phyloP scores from a whole-genome alignment of 2,888 invertebrate species.

The Dilophus febrilis region DNA sequence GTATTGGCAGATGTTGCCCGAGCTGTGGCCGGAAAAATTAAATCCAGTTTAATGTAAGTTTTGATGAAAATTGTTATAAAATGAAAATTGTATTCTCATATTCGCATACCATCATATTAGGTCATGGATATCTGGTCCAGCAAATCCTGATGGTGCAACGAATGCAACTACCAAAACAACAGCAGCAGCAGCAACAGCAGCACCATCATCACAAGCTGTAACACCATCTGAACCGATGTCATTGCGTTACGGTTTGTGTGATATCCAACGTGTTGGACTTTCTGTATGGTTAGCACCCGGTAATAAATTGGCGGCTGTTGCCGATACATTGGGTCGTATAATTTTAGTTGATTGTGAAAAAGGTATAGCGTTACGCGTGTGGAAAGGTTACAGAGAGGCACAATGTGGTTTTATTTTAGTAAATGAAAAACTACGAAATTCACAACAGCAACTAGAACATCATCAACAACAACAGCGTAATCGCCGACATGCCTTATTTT shows the following conservation, averaged over 20 bases:
- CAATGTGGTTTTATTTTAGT: constrained; percentile 88
- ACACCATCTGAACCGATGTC: constrained; percentile 45
- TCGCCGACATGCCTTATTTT: constrained; percentile 47
- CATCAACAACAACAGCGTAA: constrained; percentile 10
- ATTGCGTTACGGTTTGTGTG: constrained; percentile 66
- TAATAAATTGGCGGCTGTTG: constrained; percentile 56
- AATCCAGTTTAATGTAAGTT: constrained; percentile 49
- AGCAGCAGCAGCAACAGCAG: too few relatives aligned
- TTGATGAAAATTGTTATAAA: too few relatives aligned
- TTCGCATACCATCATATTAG: too few relatives aligned
- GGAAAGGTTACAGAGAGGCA: constrained; percentile 93
- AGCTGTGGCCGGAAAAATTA: constrained; percentile 76
- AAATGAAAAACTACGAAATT: constrained; percentile 36
- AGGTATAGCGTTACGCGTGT: constrained; percentile 67
- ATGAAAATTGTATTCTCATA: neutral
- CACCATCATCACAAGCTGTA: constrained; percentile 19
- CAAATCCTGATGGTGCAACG: too few relatives aligned
- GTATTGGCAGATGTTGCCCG: constrained; percentile 81
- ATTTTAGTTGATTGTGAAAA: constrained; percentile 65
- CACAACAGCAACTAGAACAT: neutral
- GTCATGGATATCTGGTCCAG: constrained; percentile 37
- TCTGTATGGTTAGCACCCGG: constrained; percentile 58
- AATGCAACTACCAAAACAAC: too few relatives aligned
- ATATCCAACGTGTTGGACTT: constrained; percentile 57
- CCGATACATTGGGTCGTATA: constrained; percentile 78